Conservation (phyloP, 2,888 invertebrate species). For the Yponomeuta evonymella region DNA sequence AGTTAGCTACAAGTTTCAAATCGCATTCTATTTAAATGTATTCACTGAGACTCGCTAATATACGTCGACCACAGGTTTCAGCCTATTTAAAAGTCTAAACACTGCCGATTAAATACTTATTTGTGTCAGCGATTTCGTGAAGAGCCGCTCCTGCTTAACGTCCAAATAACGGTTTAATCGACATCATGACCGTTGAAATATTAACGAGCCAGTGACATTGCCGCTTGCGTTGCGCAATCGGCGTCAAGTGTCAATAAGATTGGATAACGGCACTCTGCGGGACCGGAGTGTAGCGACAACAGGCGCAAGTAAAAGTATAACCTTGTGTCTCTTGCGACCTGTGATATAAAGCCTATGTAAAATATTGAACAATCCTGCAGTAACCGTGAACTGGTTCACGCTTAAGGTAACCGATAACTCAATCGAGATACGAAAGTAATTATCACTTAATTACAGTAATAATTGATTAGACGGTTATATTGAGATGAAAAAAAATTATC, state of each 20-base stretch:
- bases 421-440: not conserved
- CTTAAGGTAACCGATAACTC: slow-evolving; percentile 3
- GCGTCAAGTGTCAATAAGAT: slow-evolving; percentile 2
- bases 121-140: not conserved
- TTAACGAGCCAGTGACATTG: not conserved
- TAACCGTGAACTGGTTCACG: not conserved
- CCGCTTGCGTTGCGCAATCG: not conserved
- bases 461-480: slow-evolving; percentile 7
- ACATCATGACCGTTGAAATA: not conserved
- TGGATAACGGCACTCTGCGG: not conserved
- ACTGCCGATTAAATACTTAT: not conserved
- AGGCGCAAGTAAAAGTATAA: not conserved
- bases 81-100: slow-evolving; percentile 3
- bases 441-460: slow-evolving; percentile 6
- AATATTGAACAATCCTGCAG: not conserved
- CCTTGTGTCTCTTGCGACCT: not conserved
- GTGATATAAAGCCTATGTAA: not conserved
- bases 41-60: not conserved
- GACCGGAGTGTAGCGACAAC: not conserved
- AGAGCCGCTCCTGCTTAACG: not conserved
- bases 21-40: slow-evolving; percentile 16
- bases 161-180: not conserved
- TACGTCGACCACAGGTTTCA: slow-evolving; percentile 2
- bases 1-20: not conserved
- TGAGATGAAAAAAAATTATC: slow-evolving; percentile 7